Evolutionary conservation across 2,113 vertebrate genomes (phyloP), one percentile per base, ranked within the genome.

Genomic region (Misgurnus mizolepis): DNA sequence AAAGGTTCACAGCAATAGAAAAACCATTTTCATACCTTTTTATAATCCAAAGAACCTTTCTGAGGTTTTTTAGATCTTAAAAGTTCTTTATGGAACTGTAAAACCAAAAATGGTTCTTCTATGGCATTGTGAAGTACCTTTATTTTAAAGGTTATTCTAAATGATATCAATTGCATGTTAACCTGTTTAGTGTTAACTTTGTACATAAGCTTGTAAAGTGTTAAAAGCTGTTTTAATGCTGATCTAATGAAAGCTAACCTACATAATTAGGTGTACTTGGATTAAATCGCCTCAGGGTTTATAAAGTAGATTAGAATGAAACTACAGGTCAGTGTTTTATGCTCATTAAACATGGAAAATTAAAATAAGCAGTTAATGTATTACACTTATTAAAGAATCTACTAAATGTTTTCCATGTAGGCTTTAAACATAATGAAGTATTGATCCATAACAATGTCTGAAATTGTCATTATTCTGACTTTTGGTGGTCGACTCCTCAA

Each of bases 371-470:
- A 39, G n/a, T 15, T 56, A 3, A 66, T 76, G 47, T 9, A 40
- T 34, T 55, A 22, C 22, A 22, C 22, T 34, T 34, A 34, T 34
- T 34, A 34, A 34, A 34, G 27, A 34, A 34, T 34, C 27, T 34
- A 34, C 3, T 34, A 34, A 34, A 11, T 79, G 76, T 77, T 17
- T 40, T 34, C 55, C 43, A 15, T 11, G 11, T 3, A 53, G 45
- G 18, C 15, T 39, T 56, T 22, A 56, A 80, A 12, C 12, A 68
- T 64, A 69, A 69, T 60, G 22, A 4, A 27, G 40, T 67, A 80
- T 84, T 77, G 78, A 84, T 84, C 78, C 66, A 39, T 60, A 50
- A 14, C 4, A 4, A 11, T 56, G 53, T 9, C 22, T 1, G 55
- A 45, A 68, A 45, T 18, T 2, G 22, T n/a, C 17, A 62, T 60